Evolutionary conservation across 1,140 invertebrate species (phyloP).

Genomic region (Olivierus martensii): DNA sequence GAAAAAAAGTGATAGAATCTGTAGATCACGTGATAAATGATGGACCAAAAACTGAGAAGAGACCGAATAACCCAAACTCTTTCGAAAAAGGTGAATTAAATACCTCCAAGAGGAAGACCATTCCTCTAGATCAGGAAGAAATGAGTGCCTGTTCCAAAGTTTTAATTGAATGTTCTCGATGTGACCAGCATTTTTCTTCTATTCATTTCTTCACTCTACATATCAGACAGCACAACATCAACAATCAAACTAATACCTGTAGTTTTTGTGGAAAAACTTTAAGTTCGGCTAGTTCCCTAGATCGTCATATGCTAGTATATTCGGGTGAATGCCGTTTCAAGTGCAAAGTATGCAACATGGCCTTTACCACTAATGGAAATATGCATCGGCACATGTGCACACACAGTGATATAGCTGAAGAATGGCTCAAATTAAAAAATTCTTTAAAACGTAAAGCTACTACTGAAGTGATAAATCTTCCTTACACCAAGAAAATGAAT

Average conservation of each 20-base stretch:
- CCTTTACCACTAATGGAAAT: constrained; percentile 75
- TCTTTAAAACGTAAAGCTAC: neutral
- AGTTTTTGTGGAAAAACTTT: constrained; percentile 39
- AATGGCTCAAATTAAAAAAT: neutral
- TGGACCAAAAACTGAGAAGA: too few species aligned
- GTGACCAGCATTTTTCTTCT: constrained; percentile 41
- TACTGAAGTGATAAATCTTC: neutral
- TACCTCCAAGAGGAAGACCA: too few species aligned
- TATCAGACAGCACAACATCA: constrained; percentile 46
- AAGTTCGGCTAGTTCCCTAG: constrained; percentile 58
- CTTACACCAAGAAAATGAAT: neutral
- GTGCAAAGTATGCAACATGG: constrained; percentile 58
- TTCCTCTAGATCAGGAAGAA: too few species aligned
- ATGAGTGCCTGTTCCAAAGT: too few species aligned
- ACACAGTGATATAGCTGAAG: constrained; percentile 33
- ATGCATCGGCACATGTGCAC: constrained; percentile 71
- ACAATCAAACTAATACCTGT: constrained; percentile 32
- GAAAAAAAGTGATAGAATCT: too few species aligned
- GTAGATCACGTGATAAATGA: too few species aligned
- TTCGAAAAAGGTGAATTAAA: too few species aligned
- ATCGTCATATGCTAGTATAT: constrained; percentile 57
- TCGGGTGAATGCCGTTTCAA: constrained; percentile 58
- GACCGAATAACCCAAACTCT: too few species aligned
- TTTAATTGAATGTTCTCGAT: constrained; percentile 56
- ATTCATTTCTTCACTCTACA: constrained; percentile 52